Base-by-base conservation (phyloP, 2,113 vertebrate species). In the Tupaia tana region DNA sequence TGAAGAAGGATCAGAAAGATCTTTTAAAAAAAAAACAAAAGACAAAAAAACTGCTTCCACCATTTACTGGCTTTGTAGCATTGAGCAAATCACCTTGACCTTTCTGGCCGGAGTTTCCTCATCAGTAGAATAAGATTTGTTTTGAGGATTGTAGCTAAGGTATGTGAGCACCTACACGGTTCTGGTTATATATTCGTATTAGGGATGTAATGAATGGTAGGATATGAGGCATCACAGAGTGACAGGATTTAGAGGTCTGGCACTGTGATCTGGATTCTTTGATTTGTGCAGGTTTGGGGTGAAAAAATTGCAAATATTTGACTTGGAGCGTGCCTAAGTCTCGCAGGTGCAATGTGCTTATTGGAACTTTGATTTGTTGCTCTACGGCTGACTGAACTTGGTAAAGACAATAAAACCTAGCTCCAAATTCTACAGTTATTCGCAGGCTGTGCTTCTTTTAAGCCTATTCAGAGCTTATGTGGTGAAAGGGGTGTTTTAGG, bases 271-370 rank as follows among this genome's bases (percentile, higher is more conserved):
- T 91, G 19, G 89, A 66, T 95, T 70, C 88, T 92, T 97, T 91
- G 73, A 87, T 97, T 97, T 95, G 89, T 86, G 89, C 80, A 95
- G 91, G 96, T 88, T 93, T 79, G 66, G 74, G 96, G 61, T 78
- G 87, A 82, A 83, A 93, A 97, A 90, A 87, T 64, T 63, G 90
- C 92, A 97, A 96, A 95, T 98, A 92, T 98, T 97, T 97, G 97
- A 93, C 94, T 96, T 98, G 97, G 97, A 97, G 90, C 92, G 0
- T 31, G n/a, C 80, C 94, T 96, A 66, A 69, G 69, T 66, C 89
- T 89, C 91, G 85, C 95, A 97, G 98, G 97, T 98, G 80, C 93
- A 95, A 10, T 11, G 43, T 79, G 94, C 86, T 96, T 74, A 0
- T 34, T 73, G 63, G 95, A 95, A 89, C 90, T 96, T 94, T 34